These are phyloP conservation scores for Zaprionus africanus DNA, from an alignment of 1,140 invertebrate species.

Conservation along the genomic window DNA sequence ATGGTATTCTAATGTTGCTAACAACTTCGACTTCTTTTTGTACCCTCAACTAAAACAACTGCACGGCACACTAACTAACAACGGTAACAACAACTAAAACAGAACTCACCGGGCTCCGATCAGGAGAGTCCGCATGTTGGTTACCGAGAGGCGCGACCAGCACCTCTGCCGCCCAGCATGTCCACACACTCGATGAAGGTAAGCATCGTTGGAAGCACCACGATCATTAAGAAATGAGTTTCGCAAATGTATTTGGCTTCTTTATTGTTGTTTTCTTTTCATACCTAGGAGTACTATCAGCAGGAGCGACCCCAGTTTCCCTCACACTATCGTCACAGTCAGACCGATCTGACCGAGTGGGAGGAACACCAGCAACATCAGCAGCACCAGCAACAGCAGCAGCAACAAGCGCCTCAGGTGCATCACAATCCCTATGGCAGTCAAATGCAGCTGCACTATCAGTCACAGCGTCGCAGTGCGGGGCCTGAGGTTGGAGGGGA, in stretches of 20 bases:
- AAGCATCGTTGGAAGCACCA: slow-evolving; percentile 25
- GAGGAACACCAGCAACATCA: slow-evolving; percentile 79
- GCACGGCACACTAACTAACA: slow-evolving; percentile 56
- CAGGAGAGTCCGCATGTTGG: slow-evolving; percentile 75
- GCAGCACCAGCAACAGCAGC: slow-evolving; percentile 72
- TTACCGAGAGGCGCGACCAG: slow-evolving; percentile 70
- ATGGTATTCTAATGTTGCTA: slow-evolving; percentile 22
- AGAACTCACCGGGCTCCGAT: slow-evolving; percentile 83
- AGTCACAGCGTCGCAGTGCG: slow-evolving; percentile 51
- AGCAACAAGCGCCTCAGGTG: slow-evolving; percentile 57
- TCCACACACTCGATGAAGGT: slow-evolving; percentile 84
- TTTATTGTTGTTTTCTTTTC: slow-evolving; percentile 51
- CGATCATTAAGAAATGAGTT: background rate
- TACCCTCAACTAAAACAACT: slow-evolving; percentile 28
- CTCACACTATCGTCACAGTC: slow-evolving; percentile 82
- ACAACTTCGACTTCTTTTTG: slow-evolving; percentile 41
- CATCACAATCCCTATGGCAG: slow-evolving; percentile 78
- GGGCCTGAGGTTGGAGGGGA: slow-evolving; percentile 52
- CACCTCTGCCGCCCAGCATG: slow-evolving; percentile 81
- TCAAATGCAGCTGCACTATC: slow-evolving; percentile 69
- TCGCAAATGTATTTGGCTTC: background rate
- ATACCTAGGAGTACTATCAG: slow-evolving; percentile 82
- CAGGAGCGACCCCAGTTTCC: slow-evolving; percentile 74
- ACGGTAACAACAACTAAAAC: slow-evolving; percentile 16
- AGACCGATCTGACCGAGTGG: slow-evolving; percentile 84